Base-by-base conservation (phyloP, 2,888 invertebrate species). In the Hypercompe scribonia region DNA sequence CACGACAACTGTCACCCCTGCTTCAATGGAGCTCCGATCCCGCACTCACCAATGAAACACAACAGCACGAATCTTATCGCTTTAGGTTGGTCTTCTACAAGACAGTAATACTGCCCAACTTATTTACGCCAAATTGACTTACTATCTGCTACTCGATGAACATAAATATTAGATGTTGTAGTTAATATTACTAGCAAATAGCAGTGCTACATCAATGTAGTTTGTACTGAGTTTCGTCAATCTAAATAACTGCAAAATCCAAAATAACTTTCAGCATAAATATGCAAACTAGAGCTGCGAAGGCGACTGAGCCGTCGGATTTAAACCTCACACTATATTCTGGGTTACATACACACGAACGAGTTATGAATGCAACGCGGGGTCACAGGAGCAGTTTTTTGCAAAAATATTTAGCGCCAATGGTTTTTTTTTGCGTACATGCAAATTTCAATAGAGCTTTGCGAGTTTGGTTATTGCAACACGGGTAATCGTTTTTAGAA, bases 301-400 rank as follows among this genome's bases (percentile, higher is more conserved):
- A 72, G 67, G 66, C 58, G 63, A 64, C 68, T 64, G 72, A 34
- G 68, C 63, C 39, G 61, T 46, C 46, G 68, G 65, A 80, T 84
- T 89, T 83, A 80, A 83, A 84, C 84, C 82, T 85, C 81, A 72
- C 82, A 77, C 77, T 78, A 80, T 84, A 87, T 87, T 81, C 72
- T 73, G 71, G 24, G 77, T 64, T 33, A 11, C 50, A 65, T 64
- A 73, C 66, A 31, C 63, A 73, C 66, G 58, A 65, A 46, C 50
- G 46, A 65, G 58, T 66, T 66, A 63, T 58, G 39, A 54, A 42
- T 61, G 42, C 65, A 73, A 65, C 42, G 7, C 11, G 2, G 21
- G 36, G 24, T 28, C 24, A 31, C 54, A 50, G 2, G 18, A 36
- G 3, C 31, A 11, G 10, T 36, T 61, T 65, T 42, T n/a, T 28